A percentile compares a stretch with the other conserved stretches of the same genome.
Conservation (phyloP, 2,113 vertebrate species). For the Actenoides lindsayi region DNA sequence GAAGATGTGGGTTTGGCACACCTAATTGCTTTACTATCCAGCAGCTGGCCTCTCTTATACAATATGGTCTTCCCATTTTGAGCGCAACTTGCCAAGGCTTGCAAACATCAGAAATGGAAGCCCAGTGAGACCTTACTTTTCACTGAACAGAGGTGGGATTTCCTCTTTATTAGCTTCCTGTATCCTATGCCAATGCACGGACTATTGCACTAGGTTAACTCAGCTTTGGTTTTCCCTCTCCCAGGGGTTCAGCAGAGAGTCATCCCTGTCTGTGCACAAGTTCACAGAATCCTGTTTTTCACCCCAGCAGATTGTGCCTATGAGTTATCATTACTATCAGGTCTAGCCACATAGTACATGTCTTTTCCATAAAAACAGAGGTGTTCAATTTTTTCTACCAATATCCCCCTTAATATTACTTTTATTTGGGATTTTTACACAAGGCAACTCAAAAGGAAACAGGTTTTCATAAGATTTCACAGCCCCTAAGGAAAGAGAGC, state of each 20-base stretch:
- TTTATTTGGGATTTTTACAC: constrained; percentile 18
- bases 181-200: not conserved
- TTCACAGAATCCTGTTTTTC: not conserved
- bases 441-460: not conserved
- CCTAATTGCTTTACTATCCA: not conserved
- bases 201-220: not conserved
- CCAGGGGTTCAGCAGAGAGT: not conserved
- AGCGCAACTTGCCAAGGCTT: not conserved
- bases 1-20: not conserved
- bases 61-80: not conserved
- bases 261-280: not conserved
- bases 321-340: not conserved
- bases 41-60: not conserved
- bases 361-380: not conserved
- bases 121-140: not conserved
- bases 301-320: not conserved
- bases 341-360: accelerated
- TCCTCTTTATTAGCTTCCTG: not conserved
- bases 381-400: not conserved
- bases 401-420: not conserved
- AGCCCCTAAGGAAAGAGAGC: constrained; percentile 40
- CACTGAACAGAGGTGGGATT: not conserved
- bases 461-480: constrained; percentile 47
- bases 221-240: not conserved
- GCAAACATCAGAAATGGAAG: not conserved